These are phyloP conservation scores for Hemicentrotus pulcherrimus DNA, from an alignment of 35 echinoderm and acorn worm genomes.

Conservation along the genomic window DNA sequence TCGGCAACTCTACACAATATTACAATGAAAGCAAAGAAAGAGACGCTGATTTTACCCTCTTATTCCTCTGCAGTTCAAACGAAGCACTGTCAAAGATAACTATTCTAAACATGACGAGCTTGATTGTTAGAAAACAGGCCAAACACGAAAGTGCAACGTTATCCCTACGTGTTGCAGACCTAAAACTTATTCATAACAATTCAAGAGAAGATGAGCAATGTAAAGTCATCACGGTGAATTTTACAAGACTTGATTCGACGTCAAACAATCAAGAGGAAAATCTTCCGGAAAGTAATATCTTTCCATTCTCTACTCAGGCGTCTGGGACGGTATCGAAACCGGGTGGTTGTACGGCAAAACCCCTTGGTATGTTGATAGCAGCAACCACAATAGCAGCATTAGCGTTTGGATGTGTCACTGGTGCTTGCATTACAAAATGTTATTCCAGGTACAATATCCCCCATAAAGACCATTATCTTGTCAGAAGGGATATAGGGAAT, in stretches of 20 bases:
- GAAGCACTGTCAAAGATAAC: not conserved
- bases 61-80: not conserved
- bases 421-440: not conserved
- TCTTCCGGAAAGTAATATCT: not conserved
- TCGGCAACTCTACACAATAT: not conserved
- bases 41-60: not conserved
- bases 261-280: not conserved
- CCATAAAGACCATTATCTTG: not conserved
- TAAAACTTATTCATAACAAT: not conserved
- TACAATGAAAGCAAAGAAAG: not conserved
- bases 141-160: not conserved
- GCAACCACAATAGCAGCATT: not conserved
- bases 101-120: not conserved
- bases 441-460: not conserved
- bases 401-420: not conserved
- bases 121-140: not conserved
- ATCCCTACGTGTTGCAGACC: too few relatives aligned
- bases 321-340: not conserved
- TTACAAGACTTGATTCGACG: not conserved
- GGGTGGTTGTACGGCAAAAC: not conserved
- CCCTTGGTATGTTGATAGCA: not conserved
- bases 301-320: not conserved
- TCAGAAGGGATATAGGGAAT: not conserved
- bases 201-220: not conserved
- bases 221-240: not conserved